These are phyloP conservation scores for Oscarella lobularis DNA, from an alignment of 37 sponge, comb jelly and placozoan species.

Conservation along the genomic window DNA sequence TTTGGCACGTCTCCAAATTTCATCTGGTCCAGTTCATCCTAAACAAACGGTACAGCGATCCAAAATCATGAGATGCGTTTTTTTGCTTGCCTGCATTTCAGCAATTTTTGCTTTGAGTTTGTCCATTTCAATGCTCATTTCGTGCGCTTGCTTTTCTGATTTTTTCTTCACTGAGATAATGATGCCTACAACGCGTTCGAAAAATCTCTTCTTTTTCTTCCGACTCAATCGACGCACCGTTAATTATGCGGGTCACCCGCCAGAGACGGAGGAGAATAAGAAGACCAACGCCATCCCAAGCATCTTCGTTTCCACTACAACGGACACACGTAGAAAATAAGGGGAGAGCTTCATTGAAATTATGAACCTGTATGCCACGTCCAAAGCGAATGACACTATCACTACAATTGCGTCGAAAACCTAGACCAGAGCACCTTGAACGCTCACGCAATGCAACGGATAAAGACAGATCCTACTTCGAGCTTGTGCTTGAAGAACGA, in stretches of 20 bases:
- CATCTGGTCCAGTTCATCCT: too few species aligned
- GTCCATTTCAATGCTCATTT: not conserved
- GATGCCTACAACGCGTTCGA: too few species aligned
- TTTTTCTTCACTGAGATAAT: not conserved
- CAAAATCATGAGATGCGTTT: too few species aligned
- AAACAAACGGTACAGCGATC: too few species aligned
- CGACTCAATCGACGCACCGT: too few species aligned
- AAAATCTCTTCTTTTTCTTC: too few species aligned
- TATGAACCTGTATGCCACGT: slow-evolving; percentile 49
- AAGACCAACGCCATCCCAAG: slow-evolving; percentile 41
- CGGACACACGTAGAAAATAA: not conserved
- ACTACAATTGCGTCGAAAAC: slow-evolving; percentile 84
- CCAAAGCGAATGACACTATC: slow-evolving; percentile 67
- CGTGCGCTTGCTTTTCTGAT: not conserved
- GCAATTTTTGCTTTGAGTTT: not conserved
- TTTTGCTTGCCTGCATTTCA: too few species aligned
- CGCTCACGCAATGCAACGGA: not conserved
- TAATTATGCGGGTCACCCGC: slow-evolving; percentile 83
- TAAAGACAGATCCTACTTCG: slow-evolving; percentile 28
- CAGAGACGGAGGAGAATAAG: slow-evolving; percentile 79
- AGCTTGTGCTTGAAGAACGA: slow-evolving; percentile 81
- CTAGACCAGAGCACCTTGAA: slow-evolving; percentile 5
- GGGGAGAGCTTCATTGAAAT: not conserved
- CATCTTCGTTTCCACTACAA: slow-evolving; percentile 54
- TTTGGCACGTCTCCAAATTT: too few species aligned